Percentiles rank a stretch among this genome's conserved stretches.
Conservation (phyloP, 2,113 vertebrate species). For the Xyliphius kryptos region DNA sequence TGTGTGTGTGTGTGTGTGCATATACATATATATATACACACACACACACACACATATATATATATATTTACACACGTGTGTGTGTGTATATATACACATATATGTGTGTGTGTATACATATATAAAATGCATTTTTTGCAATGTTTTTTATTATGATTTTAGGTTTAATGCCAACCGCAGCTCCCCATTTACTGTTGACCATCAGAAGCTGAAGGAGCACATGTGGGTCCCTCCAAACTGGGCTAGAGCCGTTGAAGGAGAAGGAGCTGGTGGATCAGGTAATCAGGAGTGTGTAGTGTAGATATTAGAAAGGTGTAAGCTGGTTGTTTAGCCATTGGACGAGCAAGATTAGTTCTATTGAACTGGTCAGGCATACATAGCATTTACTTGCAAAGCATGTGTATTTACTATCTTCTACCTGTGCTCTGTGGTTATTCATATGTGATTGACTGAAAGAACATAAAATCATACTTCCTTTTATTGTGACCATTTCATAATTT, state of each 20-base stretch:
- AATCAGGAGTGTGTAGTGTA: background rate
- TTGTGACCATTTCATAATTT: too few relatives aligned
- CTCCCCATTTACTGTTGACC: conserved; percentile 83
- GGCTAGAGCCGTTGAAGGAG: conserved; percentile 79
- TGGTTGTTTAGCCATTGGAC: background rate
- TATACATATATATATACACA: background rate
- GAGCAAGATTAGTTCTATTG: background rate
- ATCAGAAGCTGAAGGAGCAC: conserved; percentile 76
- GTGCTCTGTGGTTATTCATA: too few relatives aligned
- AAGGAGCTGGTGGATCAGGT: conserved; percentile 32
- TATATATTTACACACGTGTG: background rate
- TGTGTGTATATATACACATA: background rate
- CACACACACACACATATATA: background rate
- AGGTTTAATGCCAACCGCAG: conserved; percentile 85
- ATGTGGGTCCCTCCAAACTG: conserved; percentile 77
- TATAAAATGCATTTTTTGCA: background rate
- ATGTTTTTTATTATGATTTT: conserved; percentile 15
- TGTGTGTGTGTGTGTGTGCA: background rate
- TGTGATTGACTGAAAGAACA: too few relatives aligned
- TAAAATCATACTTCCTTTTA: too few relatives aligned
- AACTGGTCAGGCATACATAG: too few relatives aligned
- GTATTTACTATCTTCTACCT: too few relatives aligned
- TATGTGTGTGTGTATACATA: background rate
- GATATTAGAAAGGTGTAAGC: background rate
- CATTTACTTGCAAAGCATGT: too few relatives aligned